Base-by-base conservation (phyloP, 2,113 vertebrate species). In the Oryzias celebensis region DNA sequence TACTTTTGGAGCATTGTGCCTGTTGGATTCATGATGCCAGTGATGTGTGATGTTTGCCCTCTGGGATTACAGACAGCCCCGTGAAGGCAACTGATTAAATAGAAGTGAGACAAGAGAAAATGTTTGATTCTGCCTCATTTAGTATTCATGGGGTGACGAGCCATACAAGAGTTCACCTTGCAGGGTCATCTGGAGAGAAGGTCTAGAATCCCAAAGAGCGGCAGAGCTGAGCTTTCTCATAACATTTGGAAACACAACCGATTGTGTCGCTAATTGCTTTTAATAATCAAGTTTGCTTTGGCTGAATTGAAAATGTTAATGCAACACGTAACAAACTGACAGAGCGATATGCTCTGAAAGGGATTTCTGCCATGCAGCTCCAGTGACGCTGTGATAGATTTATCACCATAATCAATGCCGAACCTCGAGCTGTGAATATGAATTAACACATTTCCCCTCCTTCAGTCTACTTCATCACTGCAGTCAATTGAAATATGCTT, bases 121-220 rank as follows among this genome's bases (percentile, higher is more conserved):
- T 84, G 81, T 88, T 86, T 87, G 76, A 89, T 89, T 88, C 82
- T 75, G 62, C 16, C 67, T 69, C 68, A 78, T 86, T 91, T 87
- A 87, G 89, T 89, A 90, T 91, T 89, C 90, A 88, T 78, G 71
- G 82, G 72, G 75, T 22, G 65, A 58, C 71, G 63, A 73, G 72
- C 73, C 69, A 74, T 87, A 85, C 82, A 86, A 90, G 86, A 81
- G 86, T 91, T 90, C 87, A 91, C 89, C 90, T 92, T 92, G 85
- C 86, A 68, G 82, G 87, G 88, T 87, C 87, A 91, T 74, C 72
- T 28, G 70, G 64, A 86, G 75, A 73, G 68, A 68, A 65, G 68
- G 78, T 71, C 80, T 68, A 52, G 85, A 91, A 90, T 89, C 86
- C 78, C 77, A 85, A 83, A 88, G 85, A 88, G 77, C 65, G 66